These are phyloP conservation scores for Agrenia bidenticulata DNA, from an alignment of 2,888 invertebrate species.

Conservation along the genomic window DNA sequence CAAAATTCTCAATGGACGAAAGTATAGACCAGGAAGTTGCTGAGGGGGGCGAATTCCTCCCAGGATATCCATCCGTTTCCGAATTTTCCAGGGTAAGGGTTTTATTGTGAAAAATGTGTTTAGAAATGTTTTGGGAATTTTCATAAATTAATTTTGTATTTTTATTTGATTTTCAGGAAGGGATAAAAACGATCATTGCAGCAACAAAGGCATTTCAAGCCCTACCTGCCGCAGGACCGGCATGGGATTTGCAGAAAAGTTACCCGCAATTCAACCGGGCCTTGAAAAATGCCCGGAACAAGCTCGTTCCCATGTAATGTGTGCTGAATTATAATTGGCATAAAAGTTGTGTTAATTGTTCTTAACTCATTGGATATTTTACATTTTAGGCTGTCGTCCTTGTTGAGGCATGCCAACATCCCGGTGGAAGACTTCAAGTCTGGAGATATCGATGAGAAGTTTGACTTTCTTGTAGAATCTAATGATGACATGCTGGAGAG, in stretches of 20 bases:
- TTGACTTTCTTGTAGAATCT: slow-evolving; percentile 75
- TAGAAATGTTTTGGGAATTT: no score
- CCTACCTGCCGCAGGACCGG: slow-evolving; percentile 66
- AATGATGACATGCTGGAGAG: slow-evolving; percentile 82
- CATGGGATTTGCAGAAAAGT: slow-evolving; percentile 72
- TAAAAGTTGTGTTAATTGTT: not conserved
- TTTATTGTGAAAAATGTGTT: no score
- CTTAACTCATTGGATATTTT: slow-evolving; percentile 5
- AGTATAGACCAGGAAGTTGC: no score
- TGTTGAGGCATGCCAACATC: slow-evolving; percentile 62
- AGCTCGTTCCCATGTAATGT: slow-evolving; percentile 63
- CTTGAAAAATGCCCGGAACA: slow-evolving; percentile 65
- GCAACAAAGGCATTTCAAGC: slow-evolving; percentile 71
- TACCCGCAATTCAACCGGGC: slow-evolving; percentile 71
- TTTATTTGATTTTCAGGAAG: slow-evolving; percentile 61
- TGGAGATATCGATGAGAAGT: slow-evolving; percentile 66
- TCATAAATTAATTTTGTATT: slow-evolving; percentile 12
- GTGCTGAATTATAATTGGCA: no score
- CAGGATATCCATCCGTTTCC: slow-evolving; percentile 27
- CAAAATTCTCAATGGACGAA: no score
- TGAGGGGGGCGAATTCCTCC: slow-evolving; percentile 21
- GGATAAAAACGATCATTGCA: slow-evolving; percentile 66
- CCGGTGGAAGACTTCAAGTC: slow-evolving; percentile 61
- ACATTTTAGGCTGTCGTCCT: slow-evolving; percentile 60
- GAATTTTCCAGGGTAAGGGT: slow-evolving; percentile 32